Evolutionary conservation across 1,140 invertebrate species (phyloP), one percentile per base, ranked within the genome.

Genomic region (Aleiodes sp.): DNA sequence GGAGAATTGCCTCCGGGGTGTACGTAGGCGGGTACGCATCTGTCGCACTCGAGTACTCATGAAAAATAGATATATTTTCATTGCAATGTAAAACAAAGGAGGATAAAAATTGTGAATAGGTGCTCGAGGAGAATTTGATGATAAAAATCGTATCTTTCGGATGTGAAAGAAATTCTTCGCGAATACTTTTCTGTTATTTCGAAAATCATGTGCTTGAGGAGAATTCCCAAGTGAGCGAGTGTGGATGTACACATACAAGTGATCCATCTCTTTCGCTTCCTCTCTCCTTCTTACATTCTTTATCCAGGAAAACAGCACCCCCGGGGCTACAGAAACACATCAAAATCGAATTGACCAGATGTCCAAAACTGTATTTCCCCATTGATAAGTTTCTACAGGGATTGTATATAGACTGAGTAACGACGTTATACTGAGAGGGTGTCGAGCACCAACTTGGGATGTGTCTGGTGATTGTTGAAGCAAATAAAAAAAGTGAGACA

Each of bases 291-390:
- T n/a, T n/a, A n/a, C n/a, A n/a, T n/a, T n/a, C n/a, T n/a, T 29
- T 28, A 28, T 57, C 16, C 12, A 57, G 35, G 59, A 63, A 63
- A 63, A 69, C 60, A 52, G 43, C 70, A 78, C 75, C 80, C 82
- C 78, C 75, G 75, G 52, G 75, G n/a, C n/a, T 78, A 77, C 76
- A 80, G 79, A 82, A 84, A 84, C 83, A 81, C 84, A 84, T 84
- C 83, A 86, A 85, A 84, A 85, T 85, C 83, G 81, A 85, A 85
- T 85, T 80, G 75, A 82, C 80, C 84, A 86, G 83, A 86, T 86
- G 84, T 84, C 81, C 81, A 76, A 72, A 76, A 81, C 76, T 75
- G 78, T 78, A 79, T 29, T 59, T 59, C 56, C 56, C 56, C 56
- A 59, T 26, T 59, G 56, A 26, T 59, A 8, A 28, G 28, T 31